Evolutionary conservation across 2,888 invertebrate species (phyloP), one percentile per base, ranked within the genome.

Genomic region (Heliconius charithonia): DNA sequence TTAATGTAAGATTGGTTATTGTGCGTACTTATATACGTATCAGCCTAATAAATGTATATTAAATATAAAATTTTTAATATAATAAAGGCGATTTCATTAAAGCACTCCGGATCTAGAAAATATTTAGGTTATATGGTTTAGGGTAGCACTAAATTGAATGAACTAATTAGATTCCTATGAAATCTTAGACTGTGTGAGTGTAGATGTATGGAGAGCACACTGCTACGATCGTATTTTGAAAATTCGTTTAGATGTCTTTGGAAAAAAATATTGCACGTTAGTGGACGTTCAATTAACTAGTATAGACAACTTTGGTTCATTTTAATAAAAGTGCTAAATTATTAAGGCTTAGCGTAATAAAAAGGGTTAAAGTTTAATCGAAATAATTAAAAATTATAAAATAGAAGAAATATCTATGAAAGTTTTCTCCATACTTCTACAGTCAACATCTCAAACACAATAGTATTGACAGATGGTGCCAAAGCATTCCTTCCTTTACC

Each of bases 391-490:
- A 9, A 19, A 65, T 9, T 27, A 4, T 22, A 32, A 65, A 29
- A 65, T 32, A 56, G 10, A 3, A 22, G 22, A n/a, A n/a, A 56
- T 19, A 56, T 3, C 22, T 37, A n/a, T 56, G 0, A n/a, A 56
- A 22, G n/a, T n/a, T 56, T 9, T 13, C n/a, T 69, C 41, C 67
- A 41, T 41, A 41, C 41, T 69, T 41, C 41, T 69, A 41, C 67
- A 12, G 25, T 69, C 67, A 69, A 7, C 67, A 82, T 76, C 74
- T 81, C 77, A 67, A 69, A 76, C 69, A 76, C 82, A 83, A 82
- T 81, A 84, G 81, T 79, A 81, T 82, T 83, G 82, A 82, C 83
- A 81, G 83, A 83, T 82, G 81, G 84, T 84, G 83, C 83, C 83
- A 84, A 83, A 84, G 79, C 79, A 82, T 81, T 83, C 83, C 82